phyloP scores from a whole-genome alignment of 37 sponge, comb jelly and placozoan species.

The Chondrosia reniformis region DNA sequence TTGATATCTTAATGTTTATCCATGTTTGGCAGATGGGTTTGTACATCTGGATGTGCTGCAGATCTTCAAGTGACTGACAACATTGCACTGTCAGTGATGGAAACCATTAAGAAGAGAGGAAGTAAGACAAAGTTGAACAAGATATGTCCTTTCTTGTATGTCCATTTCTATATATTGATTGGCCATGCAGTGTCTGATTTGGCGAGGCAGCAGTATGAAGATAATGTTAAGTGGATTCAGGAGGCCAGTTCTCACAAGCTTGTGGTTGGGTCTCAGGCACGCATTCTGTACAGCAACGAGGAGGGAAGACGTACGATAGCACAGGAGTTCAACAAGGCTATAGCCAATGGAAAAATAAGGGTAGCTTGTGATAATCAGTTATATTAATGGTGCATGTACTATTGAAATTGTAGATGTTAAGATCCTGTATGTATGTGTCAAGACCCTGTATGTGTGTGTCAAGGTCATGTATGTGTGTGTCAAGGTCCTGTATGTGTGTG shows the following conservation, averaged over 20 bases:
- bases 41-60: slow-evolving; percentile 65
- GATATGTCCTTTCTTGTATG: neutral
- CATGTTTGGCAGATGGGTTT: slow-evolving; percentile 94
- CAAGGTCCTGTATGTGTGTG: neutral
- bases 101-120: slow-evolving; percentile 47
- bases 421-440: slow-evolving; percentile 27
- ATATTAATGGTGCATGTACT: neutral
- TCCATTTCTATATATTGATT: neutral
- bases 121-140: slow-evolving; percentile 19
- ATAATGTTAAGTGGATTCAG: slow-evolving; percentile 86
- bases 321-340: slow-evolving; percentile 90
- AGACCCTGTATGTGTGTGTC: slow-evolving; percentile 14
- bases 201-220: slow-evolving; percentile 77
- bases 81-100: slow-evolving; percentile 68
- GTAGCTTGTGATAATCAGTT: slow-evolving; percentile 14
- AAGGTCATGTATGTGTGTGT: slow-evolving; percentile 2
- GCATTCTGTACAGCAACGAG: slow-evolving; percentile 90
- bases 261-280: slow-evolving; percentile 96
- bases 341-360: slow-evolving; percentile 73
- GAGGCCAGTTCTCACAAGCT: slow-evolving; percentile 86
- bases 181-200: slow-evolving; percentile 44
- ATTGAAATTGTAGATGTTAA: neutral
- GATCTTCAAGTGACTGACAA: slow-evolving; percentile 84
- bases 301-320: slow-evolving; percentile 83
- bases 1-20: no score